These are phyloP conservation scores for Melanotaenia maccullochi DNA, from an alignment of 2,797 vertebrate species.

Conservation along the genomic window DNA sequence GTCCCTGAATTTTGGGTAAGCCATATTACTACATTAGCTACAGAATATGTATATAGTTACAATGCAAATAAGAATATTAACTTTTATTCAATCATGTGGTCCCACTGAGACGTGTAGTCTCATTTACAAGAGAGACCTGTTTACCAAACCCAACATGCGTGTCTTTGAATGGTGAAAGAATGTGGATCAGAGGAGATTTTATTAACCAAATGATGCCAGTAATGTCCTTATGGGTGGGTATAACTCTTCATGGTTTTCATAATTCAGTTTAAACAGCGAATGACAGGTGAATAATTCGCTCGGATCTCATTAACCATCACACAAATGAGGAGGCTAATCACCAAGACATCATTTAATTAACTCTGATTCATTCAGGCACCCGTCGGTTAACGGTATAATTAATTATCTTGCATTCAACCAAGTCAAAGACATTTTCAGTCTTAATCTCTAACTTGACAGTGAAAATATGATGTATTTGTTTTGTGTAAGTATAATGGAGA, in stretches of 20 bases:
- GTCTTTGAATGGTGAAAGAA: not conserved
- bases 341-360: slow-evolving; percentile 54
- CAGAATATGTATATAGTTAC: not conserved
- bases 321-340: slow-evolving; percentile 53
- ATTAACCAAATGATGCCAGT: not conserved
- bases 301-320: slow-evolving; percentile 59
- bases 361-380: slow-evolving; percentile 39
- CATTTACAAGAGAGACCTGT: no score
- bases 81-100: no score
- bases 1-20: not conserved
- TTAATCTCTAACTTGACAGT: slow-evolving; percentile 1
- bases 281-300: slow-evolving; percentile 71
- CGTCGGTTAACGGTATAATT: slow-evolving; percentile 39
- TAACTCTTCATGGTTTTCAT: slow-evolving; percentile 35
- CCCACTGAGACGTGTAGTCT: no score
- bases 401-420: slow-evolving; percentile 19
- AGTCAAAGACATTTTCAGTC: slow-evolving; percentile 3
- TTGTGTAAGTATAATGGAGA: not conserved
- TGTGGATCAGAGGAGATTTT: not conserved
- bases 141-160: no score
- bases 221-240: not conserved
- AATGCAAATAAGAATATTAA: not conserved
- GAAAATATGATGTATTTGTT: not conserved
- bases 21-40: not conserved
- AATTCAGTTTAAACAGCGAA: slow-evolving; percentile 23